Percentiles rank a stretch among this genome's conserved stretches.
Conservation (phyloP, 1,140 invertebrate species). For the Penaeus chinensis region DNA sequence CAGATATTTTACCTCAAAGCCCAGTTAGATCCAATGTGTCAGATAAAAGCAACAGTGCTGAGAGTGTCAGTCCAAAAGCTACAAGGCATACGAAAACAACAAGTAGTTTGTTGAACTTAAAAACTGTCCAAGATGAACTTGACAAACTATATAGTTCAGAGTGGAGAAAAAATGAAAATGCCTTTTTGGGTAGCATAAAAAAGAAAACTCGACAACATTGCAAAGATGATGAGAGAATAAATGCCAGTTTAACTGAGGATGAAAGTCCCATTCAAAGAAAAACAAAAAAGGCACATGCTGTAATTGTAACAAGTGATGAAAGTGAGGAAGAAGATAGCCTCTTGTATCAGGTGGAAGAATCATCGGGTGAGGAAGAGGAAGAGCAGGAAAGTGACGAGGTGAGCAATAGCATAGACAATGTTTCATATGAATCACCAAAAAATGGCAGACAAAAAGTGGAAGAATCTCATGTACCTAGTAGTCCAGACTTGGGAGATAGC, state of each 20-base stretch:
- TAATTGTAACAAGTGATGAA: constrained; percentile 1
- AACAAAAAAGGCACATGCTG: neutral
- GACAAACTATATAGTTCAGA: constrained; percentile 27
- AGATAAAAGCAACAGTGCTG: neutral
- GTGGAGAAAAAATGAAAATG: constrained; percentile 39
- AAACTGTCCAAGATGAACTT: constrained; percentile 19
- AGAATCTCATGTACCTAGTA: no score
- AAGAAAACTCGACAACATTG: neutral
- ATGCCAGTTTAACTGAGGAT: neutral
- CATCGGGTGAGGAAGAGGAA: no score
- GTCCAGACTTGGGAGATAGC: neutral
- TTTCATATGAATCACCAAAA: no score
- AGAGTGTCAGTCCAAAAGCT: no score
- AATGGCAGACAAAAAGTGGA: no score
- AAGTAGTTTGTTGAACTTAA: constrained; percentile 4
- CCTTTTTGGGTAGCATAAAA: constrained; percentile 2
- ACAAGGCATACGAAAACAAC: no score
- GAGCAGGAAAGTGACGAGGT: no score
- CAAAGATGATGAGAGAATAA: neutral
- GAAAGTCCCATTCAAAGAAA: neutral
- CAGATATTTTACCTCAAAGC: no score
- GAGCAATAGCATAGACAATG: no score
- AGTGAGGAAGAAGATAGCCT: no score
- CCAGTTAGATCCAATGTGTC: no score
- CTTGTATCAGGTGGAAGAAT: no score